Evolutionary conservation across 2,113 vertebrate genomes (phyloP).

Genomic region (Piaya cayana): DNA sequence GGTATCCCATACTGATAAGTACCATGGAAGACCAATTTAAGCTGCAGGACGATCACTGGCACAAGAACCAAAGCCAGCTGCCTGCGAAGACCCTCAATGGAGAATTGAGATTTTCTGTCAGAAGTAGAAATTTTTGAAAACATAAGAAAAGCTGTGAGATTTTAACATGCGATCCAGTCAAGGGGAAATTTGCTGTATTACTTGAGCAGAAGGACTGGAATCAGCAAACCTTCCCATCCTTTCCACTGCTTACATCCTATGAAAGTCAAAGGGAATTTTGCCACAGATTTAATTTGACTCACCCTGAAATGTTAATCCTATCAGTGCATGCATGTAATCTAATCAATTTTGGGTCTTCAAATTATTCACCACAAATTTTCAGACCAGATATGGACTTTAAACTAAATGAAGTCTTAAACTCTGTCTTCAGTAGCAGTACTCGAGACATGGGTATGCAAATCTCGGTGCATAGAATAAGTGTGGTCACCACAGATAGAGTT

Average conservation of each 20-base stretch:
- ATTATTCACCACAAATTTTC: not conserved
- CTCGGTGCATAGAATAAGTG: not conserved
- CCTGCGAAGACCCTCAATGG: not conserved
- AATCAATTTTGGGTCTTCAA: not conserved
- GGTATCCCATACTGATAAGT: not conserved
- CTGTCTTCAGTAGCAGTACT: not conserved
- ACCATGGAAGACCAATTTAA: not conserved
- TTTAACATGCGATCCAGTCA: not conserved
- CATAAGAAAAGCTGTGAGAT: not conserved
- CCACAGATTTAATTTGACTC: not conserved
- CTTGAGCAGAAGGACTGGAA: not conserved
- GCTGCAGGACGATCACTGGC: not conserved
- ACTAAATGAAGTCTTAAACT: not conserved
- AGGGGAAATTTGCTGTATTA: not conserved
- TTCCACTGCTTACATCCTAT: not conserved
- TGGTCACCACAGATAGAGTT: not conserved
- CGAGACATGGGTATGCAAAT: not conserved
- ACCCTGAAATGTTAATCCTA: not conserved
- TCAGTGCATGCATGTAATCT: not conserved
- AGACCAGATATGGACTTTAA: not conserved
- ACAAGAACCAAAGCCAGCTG: not conserved
- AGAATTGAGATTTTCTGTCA: not conserved
- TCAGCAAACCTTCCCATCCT: not conserved
- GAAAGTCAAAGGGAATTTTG: not conserved
- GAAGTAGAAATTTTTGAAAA: not conserved